A percentile compares a stretch with the other conserved stretches of the same genome.
Evolutionary conservation across 2,888 invertebrate species (phyloP).

Genomic region (Melieria crassipennis): DNA sequence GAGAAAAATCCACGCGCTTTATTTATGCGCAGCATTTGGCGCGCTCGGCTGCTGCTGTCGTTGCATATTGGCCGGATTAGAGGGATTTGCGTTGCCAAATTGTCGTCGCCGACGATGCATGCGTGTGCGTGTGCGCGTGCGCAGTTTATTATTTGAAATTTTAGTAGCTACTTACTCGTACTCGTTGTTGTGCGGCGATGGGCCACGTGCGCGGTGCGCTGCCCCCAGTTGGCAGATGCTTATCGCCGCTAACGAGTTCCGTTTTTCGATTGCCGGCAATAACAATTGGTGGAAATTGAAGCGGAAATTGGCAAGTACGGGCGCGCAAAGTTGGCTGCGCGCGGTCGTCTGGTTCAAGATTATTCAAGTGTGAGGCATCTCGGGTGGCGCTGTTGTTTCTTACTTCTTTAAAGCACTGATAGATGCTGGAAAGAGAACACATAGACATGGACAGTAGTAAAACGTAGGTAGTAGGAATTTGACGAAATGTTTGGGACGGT

Average conservation of each 20-base stretch:
- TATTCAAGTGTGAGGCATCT: no score
- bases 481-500: no score
- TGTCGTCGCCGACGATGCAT: slow-evolving; percentile 46
- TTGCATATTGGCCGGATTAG: slow-evolving; percentile 49
- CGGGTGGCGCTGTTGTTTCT: no score
- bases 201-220: no score
- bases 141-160: slow-evolving; percentile 1
- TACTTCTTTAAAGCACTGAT: no score
- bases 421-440: no score
- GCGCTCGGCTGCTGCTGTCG: slow-evolving; percentile 48
- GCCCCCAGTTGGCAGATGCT: background rate
- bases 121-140: slow-evolving; percentile 39
- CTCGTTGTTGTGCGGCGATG: no score
- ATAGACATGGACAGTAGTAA: no score
- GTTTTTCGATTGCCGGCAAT: slow-evolving; percentile 5
- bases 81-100: slow-evolving; percentile 58
- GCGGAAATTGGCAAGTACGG: background rate
- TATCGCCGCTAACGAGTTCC: background rate
- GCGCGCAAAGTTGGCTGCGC: no score
- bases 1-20: slow-evolving; percentile 50
- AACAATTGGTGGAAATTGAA: slow-evolving; percentile 9
- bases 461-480: no score
- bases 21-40: slow-evolving; percentile 27
- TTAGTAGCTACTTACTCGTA: background rate
- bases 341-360: no score